Conservation (phyloP, 2,888 invertebrate genomes). For the Andrena flavipes region DNA sequence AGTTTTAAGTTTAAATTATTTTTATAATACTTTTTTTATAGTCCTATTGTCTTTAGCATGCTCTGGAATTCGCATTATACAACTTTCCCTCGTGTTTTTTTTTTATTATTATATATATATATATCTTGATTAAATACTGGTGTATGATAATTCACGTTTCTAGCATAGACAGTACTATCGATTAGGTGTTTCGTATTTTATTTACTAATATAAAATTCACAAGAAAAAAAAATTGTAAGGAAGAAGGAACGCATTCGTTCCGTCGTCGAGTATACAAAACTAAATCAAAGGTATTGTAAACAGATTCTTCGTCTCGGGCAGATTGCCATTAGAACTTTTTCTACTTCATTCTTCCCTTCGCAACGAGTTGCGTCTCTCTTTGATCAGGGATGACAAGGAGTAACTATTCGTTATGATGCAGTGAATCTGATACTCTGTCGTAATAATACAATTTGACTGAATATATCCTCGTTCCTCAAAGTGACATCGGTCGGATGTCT, state of each 20-base stretch:
- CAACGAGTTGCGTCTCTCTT: constrained; percentile 17
- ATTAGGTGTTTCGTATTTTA: constrained; percentile 58
- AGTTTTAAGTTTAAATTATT: constrained; percentile 74
- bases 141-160: constrained; percentile 66
- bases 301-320: constrained; percentile 23
- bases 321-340: constrained; percentile 24
- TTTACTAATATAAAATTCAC: constrained; percentile 52
- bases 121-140: constrained; percentile 64
- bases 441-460: constrained; percentile 20
- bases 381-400: constrained; percentile 35
- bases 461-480: constrained; percentile 21
- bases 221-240: neutral
- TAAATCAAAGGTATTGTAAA: constrained; percentile 19
- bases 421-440: constrained; percentile 17
- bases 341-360: constrained; percentile 26
- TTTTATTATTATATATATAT: constrained; percentile 53
- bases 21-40: constrained; percentile 73
- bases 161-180: constrained; percentile 51
- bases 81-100: constrained; percentile 57
- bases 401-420: constrained; percentile 22
- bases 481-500: constrained; percentile 20
- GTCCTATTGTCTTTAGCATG: constrained; percentile 65
- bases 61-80: constrained; percentile 62
- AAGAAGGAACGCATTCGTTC: constrained; percentile 12
- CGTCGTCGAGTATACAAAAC: constrained; percentile 24